Base-by-base conservation (phyloP, 2,113 vertebrate genomes). In the Lepus americanus region DNA sequence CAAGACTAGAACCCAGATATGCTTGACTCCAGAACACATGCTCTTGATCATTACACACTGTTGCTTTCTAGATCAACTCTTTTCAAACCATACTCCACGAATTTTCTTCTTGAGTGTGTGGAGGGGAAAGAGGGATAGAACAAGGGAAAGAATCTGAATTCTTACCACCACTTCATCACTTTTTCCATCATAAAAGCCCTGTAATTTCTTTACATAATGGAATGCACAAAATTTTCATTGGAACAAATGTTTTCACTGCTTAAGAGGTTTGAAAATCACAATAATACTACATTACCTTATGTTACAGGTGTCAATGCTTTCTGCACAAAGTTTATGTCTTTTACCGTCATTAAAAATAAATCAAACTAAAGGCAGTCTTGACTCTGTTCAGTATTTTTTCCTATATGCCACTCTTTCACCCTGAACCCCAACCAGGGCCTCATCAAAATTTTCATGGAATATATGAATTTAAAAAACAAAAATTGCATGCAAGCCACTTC, bases 311-410 rank as follows among this genome's bases (percentile, higher is more conserved):
- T 72, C 85, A 95, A 86, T 82, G 77, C 22, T 89, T 25, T 93
- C 59, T 51, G n/a, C n/a, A 74, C 22, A 88, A 61, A 59, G 29
- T 14, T 14, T 69, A 49, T 53, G 12, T n/a, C 5, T 66, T 88
- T 80, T 87, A 67, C 36, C 20, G 29, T 82, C 25, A 90, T 22
- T 55, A 85, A 53, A 23, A 76, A 36, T 94, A 78, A 78, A 59
- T 79, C 19, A 89, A 70, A 14, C 74, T 64, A 33, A 16, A 61
- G 53, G n/a, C 6, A 94, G 44, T 78, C 33, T 33, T 76, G 61
- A 87, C 5, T 96, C 92, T 87, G n/a, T 67, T 59, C 74, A 79
- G 27, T n/a, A 91, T 51, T 66, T 73, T 96, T 88, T 76, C 39
- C 69, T 31, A 49, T 9, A 61, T 36, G 7, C 2, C 53, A 72